These are phyloP conservation scores for Tricholauxania praeusta DNA, from an alignment of 2,888 invertebrate species.

Conservation along the genomic window DNA sequence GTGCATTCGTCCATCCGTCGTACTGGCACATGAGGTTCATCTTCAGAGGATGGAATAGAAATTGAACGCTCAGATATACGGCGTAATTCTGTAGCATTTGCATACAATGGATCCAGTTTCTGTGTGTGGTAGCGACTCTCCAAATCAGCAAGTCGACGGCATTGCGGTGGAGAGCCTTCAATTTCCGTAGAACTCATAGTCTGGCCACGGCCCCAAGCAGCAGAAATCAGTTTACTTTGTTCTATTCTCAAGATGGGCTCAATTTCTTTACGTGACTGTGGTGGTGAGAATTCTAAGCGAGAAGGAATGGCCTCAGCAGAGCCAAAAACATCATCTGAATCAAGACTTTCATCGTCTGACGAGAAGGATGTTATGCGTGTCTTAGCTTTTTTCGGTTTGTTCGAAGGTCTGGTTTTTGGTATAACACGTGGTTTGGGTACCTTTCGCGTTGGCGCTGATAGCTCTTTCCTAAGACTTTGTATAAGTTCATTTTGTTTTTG, in stretches of 20 bases:
- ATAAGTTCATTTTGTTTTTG: slow-evolving; percentile 71
- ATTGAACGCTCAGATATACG: slow-evolving; percentile 81
- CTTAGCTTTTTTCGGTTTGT: slow-evolving; percentile 76
- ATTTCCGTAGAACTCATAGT: slow-evolving; percentile 84
- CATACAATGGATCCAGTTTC: slow-evolving; percentile 74
- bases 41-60: slow-evolving; percentile 82
- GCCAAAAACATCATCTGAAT: slow-evolving; percentile 83
- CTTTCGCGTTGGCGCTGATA: slow-evolving; percentile 72
- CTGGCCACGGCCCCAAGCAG: slow-evolving; percentile 77
- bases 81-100: slow-evolving; percentile 76
- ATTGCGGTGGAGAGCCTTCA: slow-evolving; percentile 81
- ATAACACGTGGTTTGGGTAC: slow-evolving; percentile 75
- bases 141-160: slow-evolving; percentile 74
- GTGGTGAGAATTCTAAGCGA: slow-evolving; percentile 80
- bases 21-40: slow-evolving; percentile 75
- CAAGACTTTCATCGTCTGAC: slow-evolving; percentile 81
- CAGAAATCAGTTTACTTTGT: slow-evolving; percentile 77
- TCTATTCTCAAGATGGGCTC: slow-evolving; percentile 80
- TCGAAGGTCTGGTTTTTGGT: slow-evolving; percentile 72
- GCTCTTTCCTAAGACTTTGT: slow-evolving; percentile 73
- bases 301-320: slow-evolving; percentile 81
- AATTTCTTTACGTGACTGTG: slow-evolving; percentile 81
- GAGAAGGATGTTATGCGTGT: slow-evolving; percentile 82
- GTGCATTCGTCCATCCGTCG: slow-evolving; percentile 72
- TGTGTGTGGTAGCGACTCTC: slow-evolving; percentile 77